These are phyloP conservation scores for Cerastis leucographa DNA, from an alignment of 2,888 invertebrate species.

Conservation along the genomic window DNA sequence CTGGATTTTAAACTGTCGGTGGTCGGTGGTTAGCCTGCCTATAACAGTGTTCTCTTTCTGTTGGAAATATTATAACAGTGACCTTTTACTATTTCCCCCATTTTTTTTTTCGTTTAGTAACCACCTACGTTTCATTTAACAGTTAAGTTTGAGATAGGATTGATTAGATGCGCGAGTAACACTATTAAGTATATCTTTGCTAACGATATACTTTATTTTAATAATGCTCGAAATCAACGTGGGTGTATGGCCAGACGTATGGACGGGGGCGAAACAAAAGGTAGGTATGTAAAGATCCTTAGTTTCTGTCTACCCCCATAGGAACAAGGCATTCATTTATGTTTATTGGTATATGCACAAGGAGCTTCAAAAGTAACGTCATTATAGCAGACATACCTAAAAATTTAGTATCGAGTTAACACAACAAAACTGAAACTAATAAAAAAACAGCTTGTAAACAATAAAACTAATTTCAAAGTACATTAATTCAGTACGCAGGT, in stretches of 20 bases:
- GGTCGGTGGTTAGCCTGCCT: not conserved
- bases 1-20: not conserved
- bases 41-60: too few relatives aligned
- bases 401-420: not conserved
- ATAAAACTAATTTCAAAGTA: constrained; percentile 47
- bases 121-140: not conserved
- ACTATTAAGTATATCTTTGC: not conserved
- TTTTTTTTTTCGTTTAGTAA: too few relatives aligned
- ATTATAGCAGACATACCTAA: not conserved
- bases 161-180: not conserved
- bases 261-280: not conserved
- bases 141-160: not conserved
- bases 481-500: constrained; percentile 27
- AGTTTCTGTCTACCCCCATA: not conserved
- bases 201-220: not conserved
- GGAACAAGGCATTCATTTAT: not conserved
- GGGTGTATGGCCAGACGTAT: not conserved
- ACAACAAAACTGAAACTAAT: constrained; percentile 2
- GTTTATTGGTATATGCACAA: not conserved
- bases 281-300: not conserved
- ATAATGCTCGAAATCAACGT: not conserved
- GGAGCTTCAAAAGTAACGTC: not conserved
- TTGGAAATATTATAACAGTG: too few relatives aligned
- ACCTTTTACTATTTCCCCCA: not conserved
- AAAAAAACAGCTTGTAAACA: constrained; percentile 2